phyloP scores from a whole-genome alignment of 1,140 invertebrate genomes.

The Drosophila yakuba region DNA sequence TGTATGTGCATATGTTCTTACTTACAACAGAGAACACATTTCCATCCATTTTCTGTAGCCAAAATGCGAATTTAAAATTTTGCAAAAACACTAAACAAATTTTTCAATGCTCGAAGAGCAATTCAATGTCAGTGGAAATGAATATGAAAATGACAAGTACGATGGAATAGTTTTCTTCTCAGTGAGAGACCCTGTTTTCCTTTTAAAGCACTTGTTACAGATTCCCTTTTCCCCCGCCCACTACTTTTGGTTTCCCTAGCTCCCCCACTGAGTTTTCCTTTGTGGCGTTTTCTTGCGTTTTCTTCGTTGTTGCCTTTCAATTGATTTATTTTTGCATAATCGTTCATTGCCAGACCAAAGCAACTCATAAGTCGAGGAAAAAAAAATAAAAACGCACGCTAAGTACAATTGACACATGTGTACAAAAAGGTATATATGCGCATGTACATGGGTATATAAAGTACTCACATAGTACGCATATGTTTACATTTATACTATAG shows the following conservation, averaged over 20 bases:
- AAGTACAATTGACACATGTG: constrained; percentile 50
- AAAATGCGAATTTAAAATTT: too few relatives aligned
- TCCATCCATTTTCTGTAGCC: too few relatives aligned
- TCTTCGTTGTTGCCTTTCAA: constrained; percentile 60
- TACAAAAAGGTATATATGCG: not conserved
- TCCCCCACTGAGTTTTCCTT: constrained; percentile 39
- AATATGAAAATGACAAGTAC: constrained; percentile 12
- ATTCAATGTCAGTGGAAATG: not conserved
- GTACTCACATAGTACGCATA: not conserved
- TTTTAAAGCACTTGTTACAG: constrained; percentile 68
- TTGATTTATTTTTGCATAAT: constrained; percentile 79
- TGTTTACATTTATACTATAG: constrained; percentile 10
- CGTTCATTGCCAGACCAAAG: constrained; percentile 55
- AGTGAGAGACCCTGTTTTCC: constrained; percentile 20
- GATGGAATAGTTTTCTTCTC: constrained; percentile 8
- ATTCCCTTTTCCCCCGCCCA: constrained; percentile 32
- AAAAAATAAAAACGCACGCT: constrained; percentile 45
- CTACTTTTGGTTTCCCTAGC: not conserved
- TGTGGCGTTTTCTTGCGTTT: constrained; percentile 40
- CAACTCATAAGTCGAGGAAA: constrained; percentile 52
- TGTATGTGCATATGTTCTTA: too few relatives aligned
- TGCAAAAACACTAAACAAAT: not conserved
- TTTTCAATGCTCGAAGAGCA: not conserved
- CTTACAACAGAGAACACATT: too few relatives aligned
- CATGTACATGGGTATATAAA: not conserved